These are phyloP conservation scores for Mugil cephalus DNA, from an alignment of 2,113 vertebrate species.

Conservation along the genomic window DNA sequence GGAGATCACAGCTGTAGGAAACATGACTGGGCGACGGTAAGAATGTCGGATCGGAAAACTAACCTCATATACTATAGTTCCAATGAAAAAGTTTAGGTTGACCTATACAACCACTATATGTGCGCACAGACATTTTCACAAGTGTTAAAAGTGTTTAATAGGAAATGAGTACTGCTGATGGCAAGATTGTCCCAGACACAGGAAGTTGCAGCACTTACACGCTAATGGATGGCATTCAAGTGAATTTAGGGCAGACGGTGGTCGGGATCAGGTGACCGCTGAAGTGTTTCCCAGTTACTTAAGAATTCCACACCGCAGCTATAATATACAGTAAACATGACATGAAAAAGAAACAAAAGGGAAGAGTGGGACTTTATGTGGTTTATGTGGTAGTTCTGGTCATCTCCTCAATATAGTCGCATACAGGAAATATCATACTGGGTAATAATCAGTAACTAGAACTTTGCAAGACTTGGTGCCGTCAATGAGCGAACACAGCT, in stretches of 20 bases:
- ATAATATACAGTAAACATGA: too few species aligned
- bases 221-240: not conserved
- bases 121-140: not conserved
- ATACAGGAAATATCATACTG: not conserved
- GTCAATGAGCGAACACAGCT: too few species aligned
- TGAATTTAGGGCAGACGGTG: slow-evolving; percentile 1
- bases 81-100: not conserved
- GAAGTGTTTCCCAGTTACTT: not conserved
- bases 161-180: slow-evolving; percentile 69
- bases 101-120: not conserved
- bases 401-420: too few species aligned
- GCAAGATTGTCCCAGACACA: slow-evolving; percentile 28
- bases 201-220: slow-evolving; percentile 49
- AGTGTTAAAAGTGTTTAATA: slow-evolving; percentile 4
- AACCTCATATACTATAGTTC: not conserved
- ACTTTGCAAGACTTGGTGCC: too few species aligned
- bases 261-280: slow-evolving; percentile 21
- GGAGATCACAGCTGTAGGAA: slow-evolving; percentile 31
- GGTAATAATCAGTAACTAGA: too few species aligned
- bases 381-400: too few species aligned
- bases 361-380: too few species aligned
- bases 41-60: slow-evolving; percentile 3
- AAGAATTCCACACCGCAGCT: not conserved
- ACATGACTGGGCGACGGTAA: slow-evolving; percentile 6
- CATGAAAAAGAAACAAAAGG: too few species aligned